Percentiles rank a stretch among this genome's conserved stretches.
Conservation (phyloP, 2,888 invertebrate species). For the Trissoscelio sp. region DNA sequence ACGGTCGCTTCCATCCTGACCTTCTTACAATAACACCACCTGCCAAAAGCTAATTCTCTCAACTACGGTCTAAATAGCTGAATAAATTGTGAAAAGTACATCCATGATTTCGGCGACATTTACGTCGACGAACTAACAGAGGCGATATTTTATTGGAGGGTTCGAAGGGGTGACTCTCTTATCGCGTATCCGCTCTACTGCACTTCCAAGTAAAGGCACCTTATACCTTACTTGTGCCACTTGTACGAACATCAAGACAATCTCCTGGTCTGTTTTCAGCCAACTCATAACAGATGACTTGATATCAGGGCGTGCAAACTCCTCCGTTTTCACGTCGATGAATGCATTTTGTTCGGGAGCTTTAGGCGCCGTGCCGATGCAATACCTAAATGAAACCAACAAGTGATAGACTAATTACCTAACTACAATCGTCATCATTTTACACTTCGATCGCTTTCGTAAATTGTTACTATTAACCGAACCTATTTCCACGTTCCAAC, state of each 20-base stretch:
- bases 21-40: conserved; percentile 62
- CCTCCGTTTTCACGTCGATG: conserved; percentile 57
- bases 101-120: conserved; percentile 66
- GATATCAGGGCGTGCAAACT: conserved; percentile 57
- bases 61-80: conserved; percentile 79
- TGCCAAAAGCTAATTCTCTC: conserved; percentile 72
- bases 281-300: conserved; percentile 68
- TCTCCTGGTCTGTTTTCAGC: conserved; percentile 67
- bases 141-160: conserved; percentile 59
- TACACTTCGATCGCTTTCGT: conserved; percentile 31
- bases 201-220: conserved; percentile 79
- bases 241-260: conserved; percentile 67
- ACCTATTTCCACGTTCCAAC: background rate
- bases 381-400: conserved; percentile 47
- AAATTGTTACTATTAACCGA: conserved; percentile 23
- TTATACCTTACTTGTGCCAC: conserved; percentile 73
- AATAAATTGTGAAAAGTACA: conserved; percentile 79
- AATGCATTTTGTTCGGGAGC: conserved; percentile 55
- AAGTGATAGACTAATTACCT: conserved; percentile 57
- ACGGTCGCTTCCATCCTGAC: conserved; percentile 35
- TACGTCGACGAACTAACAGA: conserved; percentile 59
- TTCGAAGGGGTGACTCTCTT: conserved; percentile 79
- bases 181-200: conserved; percentile 81
- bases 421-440: conserved; percentile 39
- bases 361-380: conserved; percentile 7